A percentile compares a stretch with the other conserved stretches of the same genome.
Evolutionary conservation across 1,140 invertebrate species (phyloP).

Genomic region (Cydia pomonella): DNA sequence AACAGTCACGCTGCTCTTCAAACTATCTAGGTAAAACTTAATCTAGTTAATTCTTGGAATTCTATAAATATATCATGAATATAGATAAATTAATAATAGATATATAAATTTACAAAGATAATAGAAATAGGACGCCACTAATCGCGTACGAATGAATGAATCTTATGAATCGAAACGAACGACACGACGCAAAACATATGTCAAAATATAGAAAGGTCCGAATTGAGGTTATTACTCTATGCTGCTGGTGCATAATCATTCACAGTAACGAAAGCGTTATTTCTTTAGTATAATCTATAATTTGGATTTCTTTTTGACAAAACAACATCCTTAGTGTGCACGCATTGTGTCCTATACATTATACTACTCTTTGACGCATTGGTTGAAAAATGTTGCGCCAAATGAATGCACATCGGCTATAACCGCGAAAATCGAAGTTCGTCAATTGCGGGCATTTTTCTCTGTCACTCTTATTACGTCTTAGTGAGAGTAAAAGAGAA

Average conservation of each 20-base stretch:
- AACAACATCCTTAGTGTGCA: not conserved
- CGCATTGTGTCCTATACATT: no score
- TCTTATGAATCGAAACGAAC: not conserved
- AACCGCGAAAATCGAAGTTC: no score
- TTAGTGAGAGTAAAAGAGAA: no score
- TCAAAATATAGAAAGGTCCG: constrained; percentile 22
- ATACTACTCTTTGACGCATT: no score
- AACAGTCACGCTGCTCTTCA: constrained; percentile 17
- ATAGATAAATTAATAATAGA: not conserved
- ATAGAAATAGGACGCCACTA: constrained; percentile 29
- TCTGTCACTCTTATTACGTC: no score
- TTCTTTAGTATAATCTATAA: not conserved
- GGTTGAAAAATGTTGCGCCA: constrained; percentile 9
- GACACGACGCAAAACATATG: constrained; percentile 29
- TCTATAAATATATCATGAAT: constrained; percentile 18
- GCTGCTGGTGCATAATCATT: not conserved
- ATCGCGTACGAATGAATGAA: constrained; percentile 18
- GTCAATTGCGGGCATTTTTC: no score
- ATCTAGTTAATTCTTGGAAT: not conserved
- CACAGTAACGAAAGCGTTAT: not conserved
- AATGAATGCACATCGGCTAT: not conserved
- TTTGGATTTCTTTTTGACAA: not conserved
- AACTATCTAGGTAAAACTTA: constrained; percentile 10
- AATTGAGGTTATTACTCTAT: not conserved
- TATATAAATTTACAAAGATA: constrained; percentile 27